Evolutionary conservation across 2,797 vertebrate species (phyloP), one percentile per base, ranked within the genome.

Genomic region (Merluccius polli): DNA sequence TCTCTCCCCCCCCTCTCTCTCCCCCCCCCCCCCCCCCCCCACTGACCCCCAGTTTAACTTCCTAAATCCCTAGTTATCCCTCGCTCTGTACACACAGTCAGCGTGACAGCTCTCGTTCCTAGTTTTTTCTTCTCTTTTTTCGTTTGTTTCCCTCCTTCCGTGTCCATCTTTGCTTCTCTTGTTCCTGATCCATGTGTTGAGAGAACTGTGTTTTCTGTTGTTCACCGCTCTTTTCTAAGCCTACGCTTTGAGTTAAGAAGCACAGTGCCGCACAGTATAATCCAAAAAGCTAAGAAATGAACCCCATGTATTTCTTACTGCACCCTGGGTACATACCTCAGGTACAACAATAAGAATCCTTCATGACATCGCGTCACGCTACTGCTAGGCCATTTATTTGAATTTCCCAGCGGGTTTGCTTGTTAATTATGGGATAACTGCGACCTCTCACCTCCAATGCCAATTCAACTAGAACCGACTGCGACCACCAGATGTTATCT

Each of bases 1-100:
- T 77, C 29, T 33, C 63, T 30, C 30, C 77, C 68, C 38, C 18
- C 77, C 72, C 75, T 84, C 72, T 72, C 83, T 24, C 63, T 70
- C 68, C 80, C 82, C 75, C 29, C 29, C 63, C 29, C 31, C 77
- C 69, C 35, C 18, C 44, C 77, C 73, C 76, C 8, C n/a, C n/a
- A 9, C n/a, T 24, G 52, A 77, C 78, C 82, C 78, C 79, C 76
- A 83, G 85, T 82, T 90, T 87, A 80, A 85, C 85, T 76, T 85
- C 75, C 33, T 33, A 76, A 81, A 85, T 80, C 80, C 80, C 67
- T 81, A 75, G 82, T 84, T 88, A 86, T 82, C 68, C 41, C 75
- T 73, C 67, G 0, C 74, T 84, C 67, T 76, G 38, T 78, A 78
- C 77, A 84, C 79, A 78, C 52, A 80, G 18, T 27, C 73, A 83